Evolutionary conservation across 2,888 invertebrate genomes (phyloP), one percentile per base, ranked within the genome.

Genomic region (Chalcosyrphus nemorum): DNA sequence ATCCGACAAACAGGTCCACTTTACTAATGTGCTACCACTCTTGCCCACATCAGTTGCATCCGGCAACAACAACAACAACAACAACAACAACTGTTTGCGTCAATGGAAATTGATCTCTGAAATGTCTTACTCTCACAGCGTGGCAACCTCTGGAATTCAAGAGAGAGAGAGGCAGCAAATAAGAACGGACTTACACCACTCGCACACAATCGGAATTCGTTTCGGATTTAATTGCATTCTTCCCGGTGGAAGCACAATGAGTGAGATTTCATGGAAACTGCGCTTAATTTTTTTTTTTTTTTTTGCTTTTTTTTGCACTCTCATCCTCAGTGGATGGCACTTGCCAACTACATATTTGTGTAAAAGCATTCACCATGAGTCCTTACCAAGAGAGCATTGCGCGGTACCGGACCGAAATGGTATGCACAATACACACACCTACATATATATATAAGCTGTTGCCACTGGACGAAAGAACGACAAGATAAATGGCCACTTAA

Each of bases 401-500:
- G 47, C 21, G 21, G 11, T 15, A 17, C n/a, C 4, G 2, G 1
- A 6, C 24, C 43, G 43, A 43, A 43, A 17, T 61, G 29, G 17
- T 19, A 61, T 61, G 41, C 43, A 11, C 41, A 15, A 15, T 15
- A 6, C 7, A 41, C 5, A 21, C 21, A 21, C 47, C 2, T 1
- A 11, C n/a, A 15, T 41, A 27, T 43, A 24, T 24, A 24, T 4
- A 4, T 4, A 4, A 9, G 9, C 32, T 32, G 32, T 9, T 27
- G 27, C 17, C 6, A 11, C 29, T 63, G 54, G 29, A 52, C 43
- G 43, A 29, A 15, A 38, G 45, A 50, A 38, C 17, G 52, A 47
- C 47, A 82, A 72, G 72, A 82, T 72, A 78, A 78, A 78, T 82
- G 72, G 72, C 50, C 82, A 82, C 72, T 78, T 77, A 68, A 72